phyloP scores from a whole-genome alignment of 1,140 invertebrate species.

The Mactra quadrangularis region DNA sequence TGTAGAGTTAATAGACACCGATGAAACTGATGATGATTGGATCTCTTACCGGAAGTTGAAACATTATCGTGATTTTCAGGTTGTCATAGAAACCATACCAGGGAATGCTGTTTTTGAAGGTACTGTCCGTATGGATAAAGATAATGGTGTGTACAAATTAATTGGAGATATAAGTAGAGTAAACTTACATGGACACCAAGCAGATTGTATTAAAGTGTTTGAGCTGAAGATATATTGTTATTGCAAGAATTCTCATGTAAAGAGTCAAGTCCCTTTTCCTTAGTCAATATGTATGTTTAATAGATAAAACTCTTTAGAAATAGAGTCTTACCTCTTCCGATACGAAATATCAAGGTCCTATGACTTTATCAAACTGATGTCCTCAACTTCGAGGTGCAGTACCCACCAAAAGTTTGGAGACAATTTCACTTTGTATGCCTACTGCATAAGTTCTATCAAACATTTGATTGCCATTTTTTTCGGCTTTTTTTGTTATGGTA shows the following conservation, averaged over 20 bases:
- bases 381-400: too few species aligned
- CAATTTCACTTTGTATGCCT: too few species aligned
- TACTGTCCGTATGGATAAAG: conserved; percentile 70
- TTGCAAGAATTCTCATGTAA: conserved; percentile 75
- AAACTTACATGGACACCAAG: conserved; percentile 79
- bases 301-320: too few species aligned
- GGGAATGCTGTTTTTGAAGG: conserved; percentile 81
- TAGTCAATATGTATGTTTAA: too few species aligned
- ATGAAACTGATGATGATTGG: conserved; percentile 68
- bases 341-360: too few species aligned
- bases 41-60: conserved; percentile 54
- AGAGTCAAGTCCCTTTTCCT: too few species aligned
- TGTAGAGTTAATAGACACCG: conserved; percentile 76
- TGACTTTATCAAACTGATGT: too few species aligned
- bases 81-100: conserved; percentile 77
- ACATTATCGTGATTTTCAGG: conserved; percentile 67
- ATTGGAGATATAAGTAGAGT: conserved; percentile 81
- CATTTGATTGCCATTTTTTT: too few species aligned
- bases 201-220: conserved; percentile 75
- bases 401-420: too few species aligned
- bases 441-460: too few species aligned
- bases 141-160: conserved; percentile 60
- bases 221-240: conserved; percentile 80
- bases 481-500: too few species aligned
- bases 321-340: too few species aligned